These are phyloP conservation scores for Ips nitidus DNA, from an alignment of 1,140 invertebrate genomes.

Conservation along the genomic window DNA sequence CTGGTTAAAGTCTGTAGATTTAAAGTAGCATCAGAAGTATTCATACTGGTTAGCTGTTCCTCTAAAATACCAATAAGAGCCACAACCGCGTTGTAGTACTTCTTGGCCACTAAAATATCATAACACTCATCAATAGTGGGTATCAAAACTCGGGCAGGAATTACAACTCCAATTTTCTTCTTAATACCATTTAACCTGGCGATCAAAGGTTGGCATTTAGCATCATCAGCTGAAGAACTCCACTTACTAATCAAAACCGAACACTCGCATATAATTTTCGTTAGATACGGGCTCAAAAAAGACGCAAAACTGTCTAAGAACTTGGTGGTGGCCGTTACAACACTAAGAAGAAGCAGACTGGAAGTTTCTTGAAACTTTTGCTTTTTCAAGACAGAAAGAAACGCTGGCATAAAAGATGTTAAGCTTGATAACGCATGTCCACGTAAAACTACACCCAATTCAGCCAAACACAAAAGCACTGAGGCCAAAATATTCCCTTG, in stretches of 20 bases:
- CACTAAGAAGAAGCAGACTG: conserved; percentile 50
- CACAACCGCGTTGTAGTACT: conserved; percentile 63
- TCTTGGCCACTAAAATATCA: conserved; percentile 59
- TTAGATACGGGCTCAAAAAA: conserved; percentile 82
- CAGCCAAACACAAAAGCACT: conserved; percentile 77
- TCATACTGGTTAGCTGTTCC: conserved; percentile 64
- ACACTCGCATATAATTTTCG: conserved; percentile 70
- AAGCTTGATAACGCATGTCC: conserved; percentile 71
- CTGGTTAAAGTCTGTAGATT: conserved; percentile 67
- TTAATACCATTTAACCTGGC: conserved; percentile 63
- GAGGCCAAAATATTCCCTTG: conserved; percentile 71
- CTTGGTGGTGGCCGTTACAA: conserved; percentile 73
- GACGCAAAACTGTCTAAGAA: conserved; percentile 77
- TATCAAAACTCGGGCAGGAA: conserved; percentile 74
- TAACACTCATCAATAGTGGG: conserved; percentile 72
- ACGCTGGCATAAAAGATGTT: conserved; percentile 75
- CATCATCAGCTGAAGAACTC: conserved; percentile 49
- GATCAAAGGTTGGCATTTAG: conserved; percentile 58
- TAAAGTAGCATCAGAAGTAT: conserved; percentile 61
- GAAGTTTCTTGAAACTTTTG: conserved; percentile 54
- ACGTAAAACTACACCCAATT: conserved; percentile 72
- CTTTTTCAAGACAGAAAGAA: conserved; percentile 64
- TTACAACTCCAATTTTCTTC: conserved; percentile 67
- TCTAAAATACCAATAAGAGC: conserved; percentile 73
- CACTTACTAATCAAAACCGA: conserved; percentile 60